Percentiles rank a stretch among this genome's conserved stretches.
phyloP scores from a whole-genome alignment of 1,140 invertebrate genomes.

The Diorhabda sublineata region DNA sequence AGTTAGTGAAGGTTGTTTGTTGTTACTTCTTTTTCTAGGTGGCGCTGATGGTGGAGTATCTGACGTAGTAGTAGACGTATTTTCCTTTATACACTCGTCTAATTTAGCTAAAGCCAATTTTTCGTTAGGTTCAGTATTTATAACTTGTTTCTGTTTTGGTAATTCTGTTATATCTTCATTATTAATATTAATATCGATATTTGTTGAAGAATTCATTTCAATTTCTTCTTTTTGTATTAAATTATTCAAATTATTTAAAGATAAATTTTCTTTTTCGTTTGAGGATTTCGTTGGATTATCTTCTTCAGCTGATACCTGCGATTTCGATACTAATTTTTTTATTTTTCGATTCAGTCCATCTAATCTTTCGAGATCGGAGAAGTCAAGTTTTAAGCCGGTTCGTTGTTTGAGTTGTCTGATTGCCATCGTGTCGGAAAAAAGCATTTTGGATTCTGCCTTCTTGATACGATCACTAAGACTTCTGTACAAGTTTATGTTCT shows the following conservation, averaged over 20 bases:
- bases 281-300: background rate
- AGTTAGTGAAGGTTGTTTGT: slow-evolving; percentile 32
- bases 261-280: background rate
- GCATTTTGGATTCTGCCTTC: slow-evolving; percentile 43
- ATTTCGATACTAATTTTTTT: background rate
- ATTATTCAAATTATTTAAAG: background rate
- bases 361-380: slow-evolving; percentile 48
- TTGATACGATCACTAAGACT: slow-evolving; percentile 52
- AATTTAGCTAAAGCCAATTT: slow-evolving; percentile 3
- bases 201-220: background rate
- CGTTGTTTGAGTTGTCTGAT: slow-evolving; percentile 61
- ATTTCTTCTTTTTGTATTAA: slow-evolving; percentile 2
- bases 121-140: slow-evolving; percentile 1
- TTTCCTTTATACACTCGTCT: slow-evolving; percentile 3
- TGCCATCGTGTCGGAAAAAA: slow-evolving; percentile 73
- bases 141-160: background rate
- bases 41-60: slow-evolving; percentile 35
- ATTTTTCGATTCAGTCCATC: slow-evolving; percentile 46
- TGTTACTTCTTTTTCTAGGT: slow-evolving; percentile 41
- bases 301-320: background rate
- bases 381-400: slow-evolving; percentile 51
- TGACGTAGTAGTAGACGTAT: background rate
- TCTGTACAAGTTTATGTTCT: slow-evolving; percentile 45
- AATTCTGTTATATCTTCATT: background rate
- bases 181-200: background rate